A percentile compares a stretch with the other conserved stretches of the same genome.
phyloP scores from a whole-genome alignment of 2,113 vertebrate species.

The Arenaria interpres region DNA sequence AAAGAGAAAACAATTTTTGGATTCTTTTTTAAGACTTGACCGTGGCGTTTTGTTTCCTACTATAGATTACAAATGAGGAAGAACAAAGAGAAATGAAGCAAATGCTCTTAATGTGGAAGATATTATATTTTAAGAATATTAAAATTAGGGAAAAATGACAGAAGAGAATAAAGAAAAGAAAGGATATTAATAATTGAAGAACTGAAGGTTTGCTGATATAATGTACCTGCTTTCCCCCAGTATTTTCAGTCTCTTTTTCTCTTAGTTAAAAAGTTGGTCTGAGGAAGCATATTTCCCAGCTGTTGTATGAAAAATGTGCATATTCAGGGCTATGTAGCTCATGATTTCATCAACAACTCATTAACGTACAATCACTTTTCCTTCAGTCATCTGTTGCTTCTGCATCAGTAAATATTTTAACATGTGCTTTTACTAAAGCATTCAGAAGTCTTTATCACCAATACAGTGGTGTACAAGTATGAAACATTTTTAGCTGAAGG shows the following conservation, averaged over 20 bases:
- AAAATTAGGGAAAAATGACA: not conserved
- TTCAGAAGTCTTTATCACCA: not conserved
- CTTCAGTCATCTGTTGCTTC: not conserved
- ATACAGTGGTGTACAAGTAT: not conserved
- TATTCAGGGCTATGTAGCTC: not conserved
- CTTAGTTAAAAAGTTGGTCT: slow-evolving; percentile 46
- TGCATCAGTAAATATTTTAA: slow-evolving; percentile 2
- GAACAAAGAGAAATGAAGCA: not conserved
- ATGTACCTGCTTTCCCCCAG: not conserved
- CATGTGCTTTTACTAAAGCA: not conserved
- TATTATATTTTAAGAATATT: not conserved
- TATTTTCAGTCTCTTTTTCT: slow-evolving; percentile 3
- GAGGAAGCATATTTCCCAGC: not conserved
- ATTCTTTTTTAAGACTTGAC: not conserved
- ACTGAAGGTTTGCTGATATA: not conserved
- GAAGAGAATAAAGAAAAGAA: not conserved
- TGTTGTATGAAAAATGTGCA: not conserved
- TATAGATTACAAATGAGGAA: not conserved
- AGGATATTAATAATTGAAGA: not conserved
- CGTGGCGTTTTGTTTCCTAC: not conserved
- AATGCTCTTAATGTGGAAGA: not conserved
- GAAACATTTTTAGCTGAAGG: not conserved
- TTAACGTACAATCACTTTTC: not conserved
- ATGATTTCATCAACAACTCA: not conserved
- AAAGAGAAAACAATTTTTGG: not conserved